Percentiles rank a stretch among this genome's conserved stretches.
These are phyloP conservation scores for Ctenodactylus gundi DNA, from an alignment of 2,113 vertebrate genomes.

Conservation along the genomic window DNA sequence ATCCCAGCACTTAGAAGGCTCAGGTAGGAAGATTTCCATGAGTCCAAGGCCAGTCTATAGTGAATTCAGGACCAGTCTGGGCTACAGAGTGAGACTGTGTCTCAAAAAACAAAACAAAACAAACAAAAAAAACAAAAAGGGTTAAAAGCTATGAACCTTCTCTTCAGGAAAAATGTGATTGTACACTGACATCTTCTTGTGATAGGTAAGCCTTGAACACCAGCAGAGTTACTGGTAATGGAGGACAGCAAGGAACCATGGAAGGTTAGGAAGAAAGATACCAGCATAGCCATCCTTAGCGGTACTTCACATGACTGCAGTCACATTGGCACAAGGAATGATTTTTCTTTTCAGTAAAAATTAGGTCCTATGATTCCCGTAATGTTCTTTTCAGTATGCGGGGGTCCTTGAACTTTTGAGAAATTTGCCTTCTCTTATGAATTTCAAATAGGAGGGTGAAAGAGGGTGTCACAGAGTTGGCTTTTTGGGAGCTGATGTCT, in stretches of 20 bases:
- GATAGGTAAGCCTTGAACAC: neutral
- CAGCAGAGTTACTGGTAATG: neutral
- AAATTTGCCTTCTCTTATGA: neutral
- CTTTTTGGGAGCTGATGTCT: conserved; percentile 1
- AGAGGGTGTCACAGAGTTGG: neutral
- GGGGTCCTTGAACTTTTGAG: neutral
- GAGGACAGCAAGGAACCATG: neutral
- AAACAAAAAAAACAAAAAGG: too few species aligned
- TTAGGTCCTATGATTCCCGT: neutral
- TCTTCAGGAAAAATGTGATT: conserved; percentile 20
- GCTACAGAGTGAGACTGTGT: too few species aligned
- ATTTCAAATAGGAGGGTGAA: conserved; percentile 6
- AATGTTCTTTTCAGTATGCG: neutral
- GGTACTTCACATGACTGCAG: neutral
- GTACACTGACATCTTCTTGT: conserved; percentile 12
- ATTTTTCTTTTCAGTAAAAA: neutral
- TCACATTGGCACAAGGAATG: neutral
- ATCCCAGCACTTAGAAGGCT: too few species aligned
- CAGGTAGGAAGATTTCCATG: too few species aligned
- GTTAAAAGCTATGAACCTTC: neutral
- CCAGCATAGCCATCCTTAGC: neutral
- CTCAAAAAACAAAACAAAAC: too few species aligned
- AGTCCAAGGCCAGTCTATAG: too few species aligned
- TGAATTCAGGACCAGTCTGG: too few species aligned
- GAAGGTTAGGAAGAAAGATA: neutral